Base-by-base conservation (phyloP, 2,797 vertebrate genomes). In the Enteromius thamalakanensis region DNA sequence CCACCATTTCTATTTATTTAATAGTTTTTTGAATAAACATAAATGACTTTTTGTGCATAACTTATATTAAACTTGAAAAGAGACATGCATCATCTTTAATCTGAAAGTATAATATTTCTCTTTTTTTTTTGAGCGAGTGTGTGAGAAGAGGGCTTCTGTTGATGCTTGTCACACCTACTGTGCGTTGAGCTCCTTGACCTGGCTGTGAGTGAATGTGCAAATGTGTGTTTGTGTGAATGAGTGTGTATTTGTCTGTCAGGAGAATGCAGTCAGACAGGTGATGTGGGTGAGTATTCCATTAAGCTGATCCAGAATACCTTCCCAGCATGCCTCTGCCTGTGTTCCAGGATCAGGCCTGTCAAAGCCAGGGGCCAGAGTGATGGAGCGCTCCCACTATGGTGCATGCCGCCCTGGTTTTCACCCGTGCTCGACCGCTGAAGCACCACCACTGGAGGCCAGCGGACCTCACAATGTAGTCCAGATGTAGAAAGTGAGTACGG, bases 211-310 rank as follows among this genome's bases (percentile, higher is more conserved):
- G 69, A 65, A 78, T 6, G 51, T 79, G 74, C 19, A 60, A 29
- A 62, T 62, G 47, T 70, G 72, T 42, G 65, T 85, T 78, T 62
- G 84, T 82, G 69, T 84, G 76, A 82, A 71, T 80, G 82, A 67
- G 84, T 60, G 81, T 69, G 87, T 86, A 87, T 91, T 90, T 91
- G 93, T 92, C 91, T 85, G 91, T 94, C 94, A 94, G 91, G 83
- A 85, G 88, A 92, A 94, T 93, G 88, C 87, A 83, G 90, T 93
- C 89, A 87, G 94, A 94, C 94, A 94, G 92, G 92, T 94, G 93
- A 94, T 91, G 91, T 86, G 93, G 92, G 91, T 93, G 93, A 95
- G 91, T 91, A 94, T 94, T 94, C 91, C 92, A 94, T 95, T 94
- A 94, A 86, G 87, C 91, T 90, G 94, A 93, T 93, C 94, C 91